Base-by-base conservation (phyloP, 2,888 invertebrate genomes). In the Tetranychus piercei region DNA sequence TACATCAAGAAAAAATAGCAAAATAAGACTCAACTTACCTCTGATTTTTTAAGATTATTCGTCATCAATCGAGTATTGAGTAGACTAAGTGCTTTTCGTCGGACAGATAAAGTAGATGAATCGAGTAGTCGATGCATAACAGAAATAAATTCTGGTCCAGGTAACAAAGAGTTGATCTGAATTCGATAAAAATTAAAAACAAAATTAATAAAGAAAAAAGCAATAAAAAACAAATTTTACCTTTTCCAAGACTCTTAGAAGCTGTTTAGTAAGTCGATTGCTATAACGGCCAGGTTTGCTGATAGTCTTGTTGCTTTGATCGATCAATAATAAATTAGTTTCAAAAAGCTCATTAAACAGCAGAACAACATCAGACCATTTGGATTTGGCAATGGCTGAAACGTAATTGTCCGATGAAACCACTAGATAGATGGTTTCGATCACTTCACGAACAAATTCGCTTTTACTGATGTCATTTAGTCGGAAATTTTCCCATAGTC, bases 11-110 rank as follows among this genome's bases (percentile, higher is more conserved):
- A 20, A 18, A 69, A 69, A 69, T 69, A 20, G 22, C 11, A 20
- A 69, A 23, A 20, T 2, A 22, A 20, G 6, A 22, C 22, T 69
- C 22, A 65, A 65, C 65, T 65, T 6, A 69, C 69, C 20, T 69
- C 22, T 23, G 34, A 69, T 69, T 69, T 69, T 20, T 66, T 20
- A 66, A 20, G 66, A 20, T 66, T 20, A 6, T 18, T 20, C 7
- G 66, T 20, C 20, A 20, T 66, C 11, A 69, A 23, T 11, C 69
- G 69, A 20, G 20, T 7, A 79, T 91, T 92, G 1, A 96, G 83
- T 66, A 96, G 82, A 80, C 95, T 94, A 83, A 96, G 86, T 0
- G 91, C 88, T 81, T 92, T 89, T 76, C 89, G 86, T 77, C 89
- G 86, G 0, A 95, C 88, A 7, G 20, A 6, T 20, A 71, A 7